Evolutionary conservation across 2,888 invertebrate species (phyloP).

Genomic region (Amphipoea lucens): DNA sequence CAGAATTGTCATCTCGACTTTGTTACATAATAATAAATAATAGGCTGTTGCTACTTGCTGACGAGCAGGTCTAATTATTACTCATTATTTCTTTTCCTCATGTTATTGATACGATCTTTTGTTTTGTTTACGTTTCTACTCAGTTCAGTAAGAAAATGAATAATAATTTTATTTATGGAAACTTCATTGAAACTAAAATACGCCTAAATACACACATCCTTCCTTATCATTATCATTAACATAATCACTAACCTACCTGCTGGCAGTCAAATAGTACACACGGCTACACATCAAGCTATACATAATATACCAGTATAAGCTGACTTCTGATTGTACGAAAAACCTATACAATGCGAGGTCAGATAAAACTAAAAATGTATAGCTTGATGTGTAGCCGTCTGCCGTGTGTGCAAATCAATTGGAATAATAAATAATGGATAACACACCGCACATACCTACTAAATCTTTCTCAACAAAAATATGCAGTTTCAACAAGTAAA

Average conservation of each 20-base stretch:
- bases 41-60: conserved; percentile 23
- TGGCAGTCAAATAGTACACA: not conserved
- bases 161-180: not conserved
- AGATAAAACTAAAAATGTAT: too few relatives aligned
- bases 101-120: not conserved
- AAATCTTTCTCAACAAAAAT: not conserved
- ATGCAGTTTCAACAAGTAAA: not conserved
- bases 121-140: conserved; percentile 24
- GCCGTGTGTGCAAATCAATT: not conserved
- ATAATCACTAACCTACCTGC: conserved; percentile 6
- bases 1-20: conserved; percentile 21
- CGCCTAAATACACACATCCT: not conserved
- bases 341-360: too few relatives aligned
- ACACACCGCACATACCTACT: not conserved
- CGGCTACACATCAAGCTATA: too few relatives aligned
- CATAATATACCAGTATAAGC: too few relatives aligned
- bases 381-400: too few relatives aligned
- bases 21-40: conserved; percentile 42
- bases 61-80: conserved; percentile 14
- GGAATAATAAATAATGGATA: not conserved
- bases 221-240: not conserved
- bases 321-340: too few relatives aligned
- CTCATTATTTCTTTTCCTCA: conserved; percentile 7
- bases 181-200: conserved; percentile 8
- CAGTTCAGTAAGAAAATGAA: not conserved